Percentiles rank a stretch among this genome's conserved stretches.
These are phyloP conservation scores for Protonibea diacanthus DNA, from an alignment of 2,797 vertebrate genomes.

Conservation along the genomic window DNA sequence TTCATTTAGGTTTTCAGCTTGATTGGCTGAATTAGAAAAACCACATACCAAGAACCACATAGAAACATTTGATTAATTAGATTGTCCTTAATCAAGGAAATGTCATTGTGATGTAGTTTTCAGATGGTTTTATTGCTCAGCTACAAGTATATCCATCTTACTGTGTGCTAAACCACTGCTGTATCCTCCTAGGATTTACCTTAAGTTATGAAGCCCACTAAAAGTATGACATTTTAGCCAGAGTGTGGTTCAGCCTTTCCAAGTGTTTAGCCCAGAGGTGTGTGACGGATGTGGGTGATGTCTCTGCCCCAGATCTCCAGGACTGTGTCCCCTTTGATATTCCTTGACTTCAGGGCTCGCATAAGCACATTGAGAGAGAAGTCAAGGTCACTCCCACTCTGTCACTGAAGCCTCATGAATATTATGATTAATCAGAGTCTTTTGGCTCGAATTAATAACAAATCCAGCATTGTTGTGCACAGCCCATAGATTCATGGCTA, in stretches of 20 bases:
- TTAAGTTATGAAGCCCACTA: conserved; percentile 53
- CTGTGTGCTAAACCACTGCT: conserved; percentile 10
- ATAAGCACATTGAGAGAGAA: conserved; percentile 76
- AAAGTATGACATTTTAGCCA: conserved; percentile 71
- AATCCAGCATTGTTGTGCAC: conserved; percentile 67
- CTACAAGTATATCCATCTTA: neutral
- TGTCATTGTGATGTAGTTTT: conserved; percentile 15
- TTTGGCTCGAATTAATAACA: conserved; percentile 80
- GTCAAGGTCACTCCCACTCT: conserved; percentile 84
- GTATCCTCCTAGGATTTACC: conserved; percentile 57
- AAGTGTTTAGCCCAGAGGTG: conserved; percentile 73
- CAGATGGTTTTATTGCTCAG: conserved; percentile 21
- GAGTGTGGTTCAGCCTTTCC: conserved; percentile 62
- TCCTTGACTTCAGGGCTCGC: conserved; percentile 72
- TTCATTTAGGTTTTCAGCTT: conserved; percentile 38
- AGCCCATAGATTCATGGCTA: conserved; percentile 62
- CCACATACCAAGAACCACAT: conserved; percentile 7
- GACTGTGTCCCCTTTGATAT: conserved; percentile 85
- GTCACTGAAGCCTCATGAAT: conserved; percentile 81
- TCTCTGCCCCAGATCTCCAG: conserved; percentile 83
- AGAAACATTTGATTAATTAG: conserved; percentile 36
- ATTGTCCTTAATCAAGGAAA: conserved; percentile 41
- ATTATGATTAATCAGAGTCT: conserved; percentile 84
- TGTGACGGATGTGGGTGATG: conserved; percentile 81
- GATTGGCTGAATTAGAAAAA: conserved; percentile 47